Conservation (phyloP, 1,140 invertebrate genomes). For the Lepidostoma basale region DNA sequence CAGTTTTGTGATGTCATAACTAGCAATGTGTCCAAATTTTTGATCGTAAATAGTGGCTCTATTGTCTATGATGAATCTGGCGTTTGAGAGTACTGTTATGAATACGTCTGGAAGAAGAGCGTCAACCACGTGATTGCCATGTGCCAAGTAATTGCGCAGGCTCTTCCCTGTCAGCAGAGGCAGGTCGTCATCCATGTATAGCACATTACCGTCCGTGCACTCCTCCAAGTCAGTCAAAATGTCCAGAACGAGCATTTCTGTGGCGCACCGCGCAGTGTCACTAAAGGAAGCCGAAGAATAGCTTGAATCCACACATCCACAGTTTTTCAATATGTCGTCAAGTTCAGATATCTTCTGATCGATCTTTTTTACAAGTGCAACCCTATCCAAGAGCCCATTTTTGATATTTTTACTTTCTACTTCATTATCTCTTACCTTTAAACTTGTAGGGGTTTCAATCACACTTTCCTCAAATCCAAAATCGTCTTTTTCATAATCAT, state of each 20-base stretch:
- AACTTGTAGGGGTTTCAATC: no score
- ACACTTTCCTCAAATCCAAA: no score
- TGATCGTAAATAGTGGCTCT: not conserved
- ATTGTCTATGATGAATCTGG: not conserved
- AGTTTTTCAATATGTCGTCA: not conserved
- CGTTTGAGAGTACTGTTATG: not conserved
- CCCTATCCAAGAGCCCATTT: no score
- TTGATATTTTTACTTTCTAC: no score
- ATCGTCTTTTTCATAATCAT: no score
- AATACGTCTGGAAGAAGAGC: not conserved
- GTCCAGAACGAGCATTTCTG: not conserved
- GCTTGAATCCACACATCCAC: not conserved
- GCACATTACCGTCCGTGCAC: not conserved
- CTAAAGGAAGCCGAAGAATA: no score
- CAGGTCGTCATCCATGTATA: not conserved
- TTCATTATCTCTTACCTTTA: no score
- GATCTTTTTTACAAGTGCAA: not conserved
- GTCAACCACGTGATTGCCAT: not conserved
- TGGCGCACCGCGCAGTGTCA: not conserved
- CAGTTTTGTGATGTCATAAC: not conserved
- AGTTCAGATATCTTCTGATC: not conserved
- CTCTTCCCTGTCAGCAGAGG: not conserved
- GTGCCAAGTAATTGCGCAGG: constrained; percentile 4
- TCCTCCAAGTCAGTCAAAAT: not conserved
- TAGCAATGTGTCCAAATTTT: not conserved